These are phyloP conservation scores for Ia io DNA, from an alignment of 2,113 vertebrate genomes.

Conservation along the genomic window DNA sequence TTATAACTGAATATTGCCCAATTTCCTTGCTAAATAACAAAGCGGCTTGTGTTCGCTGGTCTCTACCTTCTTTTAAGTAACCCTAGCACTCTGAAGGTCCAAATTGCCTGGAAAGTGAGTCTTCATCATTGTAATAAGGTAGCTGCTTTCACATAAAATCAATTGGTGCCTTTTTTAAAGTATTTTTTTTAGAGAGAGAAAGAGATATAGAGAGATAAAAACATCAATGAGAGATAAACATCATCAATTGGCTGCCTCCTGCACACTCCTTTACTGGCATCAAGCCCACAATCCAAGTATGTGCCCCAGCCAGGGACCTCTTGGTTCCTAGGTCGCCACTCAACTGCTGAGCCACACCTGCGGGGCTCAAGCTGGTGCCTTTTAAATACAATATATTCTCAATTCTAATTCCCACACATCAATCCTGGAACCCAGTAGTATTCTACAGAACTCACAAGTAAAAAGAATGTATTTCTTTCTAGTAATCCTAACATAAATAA, in stretches of 20 bases:
- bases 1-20: not conserved
- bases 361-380: not conserved
- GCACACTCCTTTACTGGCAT: no score
- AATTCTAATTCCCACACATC: not conserved
- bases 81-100: not conserved
- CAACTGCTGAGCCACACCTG: no score
- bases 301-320: no score
- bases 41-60: not conserved
- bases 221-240: no score
- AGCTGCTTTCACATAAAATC: not conserved
- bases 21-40: not conserved
- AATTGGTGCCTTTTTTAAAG: not conserved
- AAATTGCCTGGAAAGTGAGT: not conserved
- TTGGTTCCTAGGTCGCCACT: no score
- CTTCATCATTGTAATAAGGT: not conserved
- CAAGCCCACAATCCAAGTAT: no score
- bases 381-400: not conserved
- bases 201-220: no score
- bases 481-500: slow-evolving; percentile 40
- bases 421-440: not conserved
- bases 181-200: no score
- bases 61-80: not conserved
- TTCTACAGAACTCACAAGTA: not conserved
- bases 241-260: no score
- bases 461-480: slow-evolving; percentile 6